These are phyloP conservation scores for Aphidius ervi DNA, from an alignment of 1,140 invertebrate genomes.

Conservation along the genomic window DNA sequence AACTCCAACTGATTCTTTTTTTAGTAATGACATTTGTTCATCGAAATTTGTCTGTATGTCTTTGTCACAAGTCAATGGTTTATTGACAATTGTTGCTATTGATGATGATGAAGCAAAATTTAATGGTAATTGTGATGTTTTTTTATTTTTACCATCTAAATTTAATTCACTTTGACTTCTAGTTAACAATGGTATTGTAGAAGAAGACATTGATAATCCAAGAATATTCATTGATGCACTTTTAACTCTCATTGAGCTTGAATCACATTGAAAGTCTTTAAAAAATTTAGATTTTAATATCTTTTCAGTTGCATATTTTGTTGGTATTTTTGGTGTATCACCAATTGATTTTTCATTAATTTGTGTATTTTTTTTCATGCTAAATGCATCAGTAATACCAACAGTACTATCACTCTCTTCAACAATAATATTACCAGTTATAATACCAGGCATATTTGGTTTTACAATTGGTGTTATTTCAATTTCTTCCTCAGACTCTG, in stretches of 20 bases:
- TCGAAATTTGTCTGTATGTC: conserved; percentile 44
- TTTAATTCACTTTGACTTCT: conserved; percentile 50
- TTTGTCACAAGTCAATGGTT: conserved; percentile 46
- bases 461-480: conserved; percentile 51
- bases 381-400: background rate
- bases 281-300: conserved; percentile 18
- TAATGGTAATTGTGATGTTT: conserved; percentile 25
- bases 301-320: conserved; percentile 25
- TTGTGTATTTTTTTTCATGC: conserved; percentile 3
- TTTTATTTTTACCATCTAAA: conserved; percentile 35
- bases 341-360: conserved; percentile 27
- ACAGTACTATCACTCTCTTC: conserved; percentile 17
- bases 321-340: conserved; percentile 27
- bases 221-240: conserved; percentile 47
- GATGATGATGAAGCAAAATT: conserved; percentile 50
- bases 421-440: conserved; percentile 30
- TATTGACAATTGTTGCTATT: conserved; percentile 48
- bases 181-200: conserved; percentile 31
- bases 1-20: conserved; percentile 42
- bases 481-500: conserved; percentile 42
- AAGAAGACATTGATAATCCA: conserved; percentile 11
- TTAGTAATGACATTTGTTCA: conserved; percentile 1
- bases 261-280: background rate
- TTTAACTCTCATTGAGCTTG: conserved; percentile 33
- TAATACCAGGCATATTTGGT: conserved; percentile 35